These are phyloP conservation scores for Parnassius mnemosyne DNA, from an alignment of 2,888 invertebrate genomes.

Conservation along the genomic window DNA sequence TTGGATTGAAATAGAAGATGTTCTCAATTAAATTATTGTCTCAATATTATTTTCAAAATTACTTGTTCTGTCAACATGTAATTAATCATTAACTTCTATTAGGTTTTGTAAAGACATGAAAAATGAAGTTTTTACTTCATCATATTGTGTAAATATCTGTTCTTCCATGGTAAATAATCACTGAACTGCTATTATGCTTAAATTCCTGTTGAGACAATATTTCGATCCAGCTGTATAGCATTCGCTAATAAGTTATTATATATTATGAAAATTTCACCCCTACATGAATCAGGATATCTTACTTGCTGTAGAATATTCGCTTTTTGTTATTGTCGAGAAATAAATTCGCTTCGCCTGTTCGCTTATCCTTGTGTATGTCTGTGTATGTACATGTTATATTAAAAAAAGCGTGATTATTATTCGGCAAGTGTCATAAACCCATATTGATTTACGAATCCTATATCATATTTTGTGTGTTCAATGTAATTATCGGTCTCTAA, in stretches of 20 bases:
- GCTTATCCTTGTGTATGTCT: conserved; percentile 87
- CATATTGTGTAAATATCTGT: too few species aligned
- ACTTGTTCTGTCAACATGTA: neutral
- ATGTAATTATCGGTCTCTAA: too few species aligned
- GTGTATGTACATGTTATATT: conserved; percentile 61
- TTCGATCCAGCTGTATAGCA: conserved; percentile 9
- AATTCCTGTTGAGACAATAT: conserved; percentile 11
- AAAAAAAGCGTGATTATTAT: neutral
- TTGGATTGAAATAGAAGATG: neutral
- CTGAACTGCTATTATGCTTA: neutral
- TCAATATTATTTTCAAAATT: conserved; percentile 5
- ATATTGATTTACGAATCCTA: neutral
- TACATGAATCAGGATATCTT: neutral
- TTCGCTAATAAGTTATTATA: too few species aligned
- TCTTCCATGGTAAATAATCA: neutral
- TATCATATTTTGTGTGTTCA: too few species aligned
- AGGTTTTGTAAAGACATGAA: too few species aligned
- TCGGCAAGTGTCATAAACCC: neutral
- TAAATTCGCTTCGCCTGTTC: conserved; percentile 83
- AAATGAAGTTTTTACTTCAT: too few species aligned
- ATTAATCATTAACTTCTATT: too few species aligned
- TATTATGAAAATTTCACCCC: neutral
- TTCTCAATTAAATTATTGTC: conserved; percentile 10
- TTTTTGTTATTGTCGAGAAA: conserved; percentile 8
- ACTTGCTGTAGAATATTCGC: conserved; percentile 14